phyloP scores from a whole-genome alignment of 2,113 vertebrate genomes.

The Rafetus swinhoei region DNA sequence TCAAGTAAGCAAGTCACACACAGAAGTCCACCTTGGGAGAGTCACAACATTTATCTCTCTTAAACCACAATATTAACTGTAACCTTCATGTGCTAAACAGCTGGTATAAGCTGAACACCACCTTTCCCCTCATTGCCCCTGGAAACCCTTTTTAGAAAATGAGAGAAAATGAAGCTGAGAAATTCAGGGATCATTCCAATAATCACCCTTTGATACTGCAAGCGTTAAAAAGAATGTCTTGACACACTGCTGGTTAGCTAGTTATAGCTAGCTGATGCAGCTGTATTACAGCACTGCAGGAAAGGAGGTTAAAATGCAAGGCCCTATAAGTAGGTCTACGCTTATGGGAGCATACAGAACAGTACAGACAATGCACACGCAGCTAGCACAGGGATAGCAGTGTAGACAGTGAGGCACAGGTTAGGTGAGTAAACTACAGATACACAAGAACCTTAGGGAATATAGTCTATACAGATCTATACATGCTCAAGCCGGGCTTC shows the following conservation, averaged over 20 bases:
- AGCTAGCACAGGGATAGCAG: neutral
- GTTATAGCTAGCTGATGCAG: neutral
- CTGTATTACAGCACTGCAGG: neutral
- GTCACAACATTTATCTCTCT: neutral
- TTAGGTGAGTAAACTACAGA: neutral
- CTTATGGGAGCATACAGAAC: neutral
- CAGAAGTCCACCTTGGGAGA: neutral
- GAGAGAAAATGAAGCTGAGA: neutral
- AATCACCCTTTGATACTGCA: neutral
- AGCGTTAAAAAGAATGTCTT: neutral
- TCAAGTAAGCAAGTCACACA: neutral
- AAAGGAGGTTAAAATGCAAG: neutral
- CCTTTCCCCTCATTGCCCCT: neutral
- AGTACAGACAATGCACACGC: neutral
- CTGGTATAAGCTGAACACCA: neutral
- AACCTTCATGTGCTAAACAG: neutral
- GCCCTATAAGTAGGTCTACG: neutral
- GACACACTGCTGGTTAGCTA: neutral
- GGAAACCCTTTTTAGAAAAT: neutral
- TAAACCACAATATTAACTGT: neutral
- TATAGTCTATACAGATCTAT: neutral
- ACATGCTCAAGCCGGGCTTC: neutral
- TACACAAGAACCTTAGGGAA: neutral
- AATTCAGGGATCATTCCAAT: neutral
- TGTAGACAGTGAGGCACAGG: neutral